Percentiles rank a stretch among this genome's conserved stretches.
These are phyloP conservation scores for Helostoma temminkii DNA, from an alignment of 2,797 vertebrate species.

Conservation along the genomic window DNA sequence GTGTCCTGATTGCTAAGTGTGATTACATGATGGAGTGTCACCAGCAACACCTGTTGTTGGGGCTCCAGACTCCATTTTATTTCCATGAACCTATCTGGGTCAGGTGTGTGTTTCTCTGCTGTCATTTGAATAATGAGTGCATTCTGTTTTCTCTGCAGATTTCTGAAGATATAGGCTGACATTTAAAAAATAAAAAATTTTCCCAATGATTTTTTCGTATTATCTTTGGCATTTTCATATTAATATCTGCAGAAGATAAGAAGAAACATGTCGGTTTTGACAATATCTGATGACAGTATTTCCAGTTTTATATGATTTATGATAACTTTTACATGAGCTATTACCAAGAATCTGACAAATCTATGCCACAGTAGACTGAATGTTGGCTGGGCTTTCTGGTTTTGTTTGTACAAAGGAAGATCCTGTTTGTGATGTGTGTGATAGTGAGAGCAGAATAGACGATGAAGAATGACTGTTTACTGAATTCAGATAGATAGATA, in stretches of 20 bases:
- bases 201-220: not conserved
- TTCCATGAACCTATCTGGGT: not conserved
- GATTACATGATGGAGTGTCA: conserved; percentile 27
- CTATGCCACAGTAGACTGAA: no score
- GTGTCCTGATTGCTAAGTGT: conserved; percentile 41
- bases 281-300: no score
- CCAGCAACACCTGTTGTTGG: conserved; percentile 19
- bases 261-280: not conserved
- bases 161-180: not conserved
- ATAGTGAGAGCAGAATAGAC: no score
- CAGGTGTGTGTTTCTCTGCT: not conserved
- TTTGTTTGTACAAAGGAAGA: no score
- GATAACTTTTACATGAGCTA: no score
- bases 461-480: no score
- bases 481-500: no score
- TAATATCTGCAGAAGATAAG: no score
- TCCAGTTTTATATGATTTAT: no score
- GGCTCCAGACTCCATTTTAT: not conserved
- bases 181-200: conserved; percentile 1
- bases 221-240: conserved; percentile 4
- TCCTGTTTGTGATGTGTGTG: no score
- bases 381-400: no score
- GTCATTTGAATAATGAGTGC: not conserved
- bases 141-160: not conserved
- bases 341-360: no score